These are phyloP conservation scores for Etia nguti DNA, from an alignment of 2,113 vertebrate genomes.

Conservation along the genomic window DNA sequence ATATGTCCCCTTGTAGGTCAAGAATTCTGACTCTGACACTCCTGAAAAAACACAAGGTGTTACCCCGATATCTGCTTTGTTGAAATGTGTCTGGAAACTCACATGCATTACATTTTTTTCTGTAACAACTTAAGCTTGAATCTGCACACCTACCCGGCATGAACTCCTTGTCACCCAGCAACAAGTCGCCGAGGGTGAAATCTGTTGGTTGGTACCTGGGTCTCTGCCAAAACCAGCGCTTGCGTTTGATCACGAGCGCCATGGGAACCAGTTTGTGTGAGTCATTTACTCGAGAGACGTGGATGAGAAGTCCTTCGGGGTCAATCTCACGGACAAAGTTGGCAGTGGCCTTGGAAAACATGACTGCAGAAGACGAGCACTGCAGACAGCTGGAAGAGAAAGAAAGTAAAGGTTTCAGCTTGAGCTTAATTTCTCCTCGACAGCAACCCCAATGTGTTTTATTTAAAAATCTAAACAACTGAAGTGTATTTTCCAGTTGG, in stretches of 20 bases:
- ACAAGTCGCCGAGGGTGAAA: conserved; percentile 79
- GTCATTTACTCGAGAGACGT: conserved; percentile 79
- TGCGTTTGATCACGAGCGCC: conserved; percentile 83
- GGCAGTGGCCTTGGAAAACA: conserved; percentile 90
- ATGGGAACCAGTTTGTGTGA: conserved; percentile 81
- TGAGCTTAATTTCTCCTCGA: background rate
- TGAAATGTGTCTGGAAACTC: background rate
- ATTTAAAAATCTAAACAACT: background rate
- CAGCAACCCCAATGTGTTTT: background rate
- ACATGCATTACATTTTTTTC: background rate
- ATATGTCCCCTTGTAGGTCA: conserved; percentile 78
- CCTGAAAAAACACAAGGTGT: conserved; percentile 57
- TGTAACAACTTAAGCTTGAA: background rate
- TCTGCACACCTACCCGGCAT: conserved; percentile 62
- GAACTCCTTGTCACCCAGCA: conserved; percentile 69
- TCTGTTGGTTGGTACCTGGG: conserved; percentile 85
- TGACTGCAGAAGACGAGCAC: conserved; percentile 34
- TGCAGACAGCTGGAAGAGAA: background rate
- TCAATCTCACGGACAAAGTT: conserved; percentile 84
- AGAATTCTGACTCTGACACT: conserved; percentile 77
- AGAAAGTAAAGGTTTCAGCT: background rate
- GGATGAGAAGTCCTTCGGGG: conserved; percentile 78
- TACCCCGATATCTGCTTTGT: background rate
- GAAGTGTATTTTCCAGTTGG: background rate
- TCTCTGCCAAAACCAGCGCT: conserved; percentile 85